Conservation (phyloP, 2,888 invertebrate genomes). For the Plagodis pulveraria region DNA sequence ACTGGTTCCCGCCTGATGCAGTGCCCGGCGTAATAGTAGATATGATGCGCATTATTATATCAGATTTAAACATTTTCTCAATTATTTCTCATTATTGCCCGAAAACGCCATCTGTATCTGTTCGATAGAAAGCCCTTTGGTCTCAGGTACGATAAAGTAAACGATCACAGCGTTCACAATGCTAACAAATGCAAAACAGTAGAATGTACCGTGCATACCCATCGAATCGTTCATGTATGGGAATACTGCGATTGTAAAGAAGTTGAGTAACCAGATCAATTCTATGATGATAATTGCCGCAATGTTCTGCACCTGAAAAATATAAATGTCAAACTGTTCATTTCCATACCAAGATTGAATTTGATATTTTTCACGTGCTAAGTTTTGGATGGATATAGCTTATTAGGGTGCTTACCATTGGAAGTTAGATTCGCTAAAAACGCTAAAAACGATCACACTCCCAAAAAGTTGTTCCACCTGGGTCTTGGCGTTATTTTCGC, state of each 20-base stretch:
- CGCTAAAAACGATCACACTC: no score
- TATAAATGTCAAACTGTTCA: not conserved
- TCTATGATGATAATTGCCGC: slow-evolving; percentile 72
- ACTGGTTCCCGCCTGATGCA: no score
- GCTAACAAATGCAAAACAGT: slow-evolving; percentile 61
- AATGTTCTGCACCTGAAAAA: slow-evolving; percentile 61
- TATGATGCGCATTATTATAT: no score
- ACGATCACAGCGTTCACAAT: slow-evolving; percentile 55
- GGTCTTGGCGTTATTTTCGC: no score
- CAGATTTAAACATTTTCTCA: no score
- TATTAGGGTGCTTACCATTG: no score
- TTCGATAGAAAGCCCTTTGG: slow-evolving; percentile 72
- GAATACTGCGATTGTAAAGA: slow-evolving; percentile 70
- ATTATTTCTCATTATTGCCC: not conserved
- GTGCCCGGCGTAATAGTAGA: no score
- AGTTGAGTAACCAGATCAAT: slow-evolving; percentile 74
- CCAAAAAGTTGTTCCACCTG: no score
- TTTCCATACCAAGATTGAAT: no score
- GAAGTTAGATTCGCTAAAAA: no score
- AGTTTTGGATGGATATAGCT: no score
- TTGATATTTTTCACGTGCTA: no score
- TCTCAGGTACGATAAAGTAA: slow-evolving; percentile 71
- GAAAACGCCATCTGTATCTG: slow-evolving; percentile 55
- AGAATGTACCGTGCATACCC: slow-evolving; percentile 69
- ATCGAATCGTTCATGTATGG: slow-evolving; percentile 57